Evolutionary conservation across 2,797 vertebrate species (phyloP).

Genomic region (Sebastes cheni): DNA sequence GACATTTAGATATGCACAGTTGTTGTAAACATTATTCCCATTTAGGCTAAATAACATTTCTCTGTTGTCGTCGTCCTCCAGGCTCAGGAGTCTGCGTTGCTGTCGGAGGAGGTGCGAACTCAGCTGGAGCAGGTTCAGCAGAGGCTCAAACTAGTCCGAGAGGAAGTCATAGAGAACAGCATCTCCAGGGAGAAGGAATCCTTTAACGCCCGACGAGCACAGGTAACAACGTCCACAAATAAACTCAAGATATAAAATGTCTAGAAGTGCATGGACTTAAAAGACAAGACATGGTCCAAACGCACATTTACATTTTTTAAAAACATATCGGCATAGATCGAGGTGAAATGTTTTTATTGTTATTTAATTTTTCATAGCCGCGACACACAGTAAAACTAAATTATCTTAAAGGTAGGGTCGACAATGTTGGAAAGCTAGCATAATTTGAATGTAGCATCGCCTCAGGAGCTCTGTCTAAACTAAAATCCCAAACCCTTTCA

Average conservation of each 20-base stretch:
- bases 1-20: not conserved
- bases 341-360: not conserved
- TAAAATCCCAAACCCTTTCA: not conserved
- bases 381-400: not conserved
- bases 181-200: slow-evolving; percentile 96
- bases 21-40: not conserved
- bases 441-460: too few relatives aligned
- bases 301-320: not conserved
- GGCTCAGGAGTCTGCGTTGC: slow-evolving; percentile 91
- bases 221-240: slow-evolving; percentile 78
- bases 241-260: not conserved
- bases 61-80: slow-evolving; percentile 37
- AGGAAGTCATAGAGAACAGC: slow-evolving; percentile 95
- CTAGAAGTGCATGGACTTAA: not conserved
- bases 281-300: not conserved
- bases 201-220: slow-evolving; percentile 94
- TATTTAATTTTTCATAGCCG: not conserved
- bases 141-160: slow-evolving; percentile 90
- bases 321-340: not conserved
- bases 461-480: too few relatives aligned
- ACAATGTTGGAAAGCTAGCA: too few relatives aligned
- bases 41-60: not conserved
- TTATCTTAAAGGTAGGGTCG: too few relatives aligned
- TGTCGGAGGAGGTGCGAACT: slow-evolving; percentile 90
- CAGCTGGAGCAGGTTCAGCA: slow-evolving; percentile 94